Evolutionary conservation across 2,113 vertebrate genomes (phyloP).

Genomic region (Leucoraja erinaceus): DNA sequence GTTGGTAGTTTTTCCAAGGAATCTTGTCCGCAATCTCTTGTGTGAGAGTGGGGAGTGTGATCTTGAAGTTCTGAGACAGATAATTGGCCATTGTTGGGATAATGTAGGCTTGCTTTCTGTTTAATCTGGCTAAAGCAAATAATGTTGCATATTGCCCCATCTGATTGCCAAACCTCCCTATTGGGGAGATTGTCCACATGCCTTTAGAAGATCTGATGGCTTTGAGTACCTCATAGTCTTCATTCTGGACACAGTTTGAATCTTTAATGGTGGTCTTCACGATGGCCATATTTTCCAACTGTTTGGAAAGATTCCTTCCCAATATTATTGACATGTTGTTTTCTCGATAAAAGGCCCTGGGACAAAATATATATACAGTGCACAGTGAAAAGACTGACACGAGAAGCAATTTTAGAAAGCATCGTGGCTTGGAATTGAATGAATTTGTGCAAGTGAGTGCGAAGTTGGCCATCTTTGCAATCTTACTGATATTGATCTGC

Average conservation of each 20-base stretch:
- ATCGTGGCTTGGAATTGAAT: background rate
- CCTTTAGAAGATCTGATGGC: slow-evolving; percentile 39
- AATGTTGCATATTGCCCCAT: slow-evolving; percentile 50
- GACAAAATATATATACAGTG: background rate
- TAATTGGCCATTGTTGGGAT: slow-evolving; percentile 41
- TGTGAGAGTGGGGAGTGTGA: slow-evolving; percentile 46
- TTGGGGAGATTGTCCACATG: slow-evolving; percentile 49
- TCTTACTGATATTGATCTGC: too few species aligned
- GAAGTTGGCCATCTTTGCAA: background rate
- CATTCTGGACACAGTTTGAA: background rate
- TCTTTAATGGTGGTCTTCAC: background rate
- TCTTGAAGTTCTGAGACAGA: slow-evolving; percentile 43
- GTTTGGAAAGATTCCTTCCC: background rate
- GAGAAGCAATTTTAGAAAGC: background rate
- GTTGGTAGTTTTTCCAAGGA: background rate
- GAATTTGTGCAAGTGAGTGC: background rate
- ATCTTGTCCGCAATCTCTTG: background rate
- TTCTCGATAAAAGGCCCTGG: background rate
- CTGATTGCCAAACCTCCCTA: slow-evolving; percentile 45
- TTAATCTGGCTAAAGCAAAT: slow-evolving; percentile 48
- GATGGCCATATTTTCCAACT: background rate
- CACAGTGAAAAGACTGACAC: background rate
- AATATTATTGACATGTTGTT: background rate
- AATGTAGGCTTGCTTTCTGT: slow-evolving; percentile 46
- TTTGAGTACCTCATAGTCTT: background rate